A percentile compares a stretch with the other conserved stretches of the same genome.
These are phyloP conservation scores for Odiellus spinosus DNA, from an alignment of 2,888 invertebrate species.

Conservation along the genomic window DNA sequence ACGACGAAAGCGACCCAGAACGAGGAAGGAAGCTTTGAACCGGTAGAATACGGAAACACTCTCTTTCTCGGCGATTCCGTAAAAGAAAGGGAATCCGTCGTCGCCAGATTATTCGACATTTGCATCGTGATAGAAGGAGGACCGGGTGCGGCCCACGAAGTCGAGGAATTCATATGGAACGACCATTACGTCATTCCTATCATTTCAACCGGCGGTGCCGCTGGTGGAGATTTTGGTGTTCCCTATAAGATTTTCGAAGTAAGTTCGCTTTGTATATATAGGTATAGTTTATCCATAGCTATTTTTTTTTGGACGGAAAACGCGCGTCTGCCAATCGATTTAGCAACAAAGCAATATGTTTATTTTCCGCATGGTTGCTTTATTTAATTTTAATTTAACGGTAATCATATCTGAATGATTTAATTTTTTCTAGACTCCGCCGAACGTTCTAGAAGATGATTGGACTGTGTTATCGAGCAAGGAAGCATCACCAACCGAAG, in stretches of 20 bases:
- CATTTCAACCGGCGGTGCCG: slow-evolving; percentile 24
- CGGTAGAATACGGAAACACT: slow-evolving; percentile 20
- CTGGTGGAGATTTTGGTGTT: slow-evolving; percentile 15
- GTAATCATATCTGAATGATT: not conserved
- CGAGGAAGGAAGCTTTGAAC: slow-evolving; percentile 17
- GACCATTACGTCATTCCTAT: slow-evolving; percentile 29
- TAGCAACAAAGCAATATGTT: no score
- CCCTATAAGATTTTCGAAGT: slow-evolving; percentile 22
- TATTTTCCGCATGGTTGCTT: no score
- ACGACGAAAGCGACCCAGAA: slow-evolving; percentile 21
- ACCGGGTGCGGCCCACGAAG: slow-evolving; percentile 26
- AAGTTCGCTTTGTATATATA: slow-evolving; percentile 1
- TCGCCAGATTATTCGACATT: slow-evolving; percentile 26
- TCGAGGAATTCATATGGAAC: slow-evolving; percentile 29
- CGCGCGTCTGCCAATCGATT: no score
- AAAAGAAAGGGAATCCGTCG: slow-evolving; percentile 26
- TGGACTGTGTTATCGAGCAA: slow-evolving; percentile 22
- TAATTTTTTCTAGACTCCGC: slow-evolving; percentile 20
- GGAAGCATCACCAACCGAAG: slow-evolving; percentile 19
- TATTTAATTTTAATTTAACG: not conserved
- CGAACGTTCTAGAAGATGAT: slow-evolving; percentile 22
- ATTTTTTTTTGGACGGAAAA: not conserved
- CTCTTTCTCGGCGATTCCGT: slow-evolving; percentile 26
- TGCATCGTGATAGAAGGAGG: slow-evolving; percentile 29
- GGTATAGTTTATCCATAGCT: not conserved